Base-by-base conservation (phyloP, 2,888 invertebrate species). In the Zonitis immaculata region DNA sequence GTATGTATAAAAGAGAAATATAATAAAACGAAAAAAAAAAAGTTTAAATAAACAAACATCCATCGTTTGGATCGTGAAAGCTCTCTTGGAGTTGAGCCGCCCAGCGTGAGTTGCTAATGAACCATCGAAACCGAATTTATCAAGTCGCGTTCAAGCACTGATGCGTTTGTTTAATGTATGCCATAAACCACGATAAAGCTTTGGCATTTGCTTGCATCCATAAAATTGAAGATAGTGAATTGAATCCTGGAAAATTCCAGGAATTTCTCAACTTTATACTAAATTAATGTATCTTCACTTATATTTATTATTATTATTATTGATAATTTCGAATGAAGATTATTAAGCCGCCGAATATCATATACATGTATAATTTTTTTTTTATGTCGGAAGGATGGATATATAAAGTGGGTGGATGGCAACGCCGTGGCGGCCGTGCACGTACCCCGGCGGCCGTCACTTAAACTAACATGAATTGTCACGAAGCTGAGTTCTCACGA, bases 401-500 rank as follows among this genome's bases (percentile, higher is more conserved):
- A 30, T 30, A 14, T 18, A 22, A 22, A 22, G 22, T 22, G 22
- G 22, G 22, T 45, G 56, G 54, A 50, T 44, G 51, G 42, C 53
- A 27, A 47, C 52, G 43, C 12, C 49, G 28, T 49, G 49, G 54
- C 27, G 47, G 35, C 35, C 32, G 52, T 54, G 58, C 58, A 59
- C 60, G 60, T 54, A 60, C 54, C 64, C 61, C 59, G 53, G 45
- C 57, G 62, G 59, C 62, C 63, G 61, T 62, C 62, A 63, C 59
- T 60, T 58, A 51, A 51, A 56, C 63, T 58, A 64, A 66, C 66
- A 64, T 64, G 66, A 70, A 69, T 67, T 69, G 70, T 70, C 70
- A 70, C 69, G 69, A 70, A 63, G 61, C 56, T 51, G 60, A 62
- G 66, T 68, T 71, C 69, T 70, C 69, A 71, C 70, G 69, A 69